Base-by-base conservation (phyloP, 2,888 invertebrate species). In the Gortyna flavago region DNA sequence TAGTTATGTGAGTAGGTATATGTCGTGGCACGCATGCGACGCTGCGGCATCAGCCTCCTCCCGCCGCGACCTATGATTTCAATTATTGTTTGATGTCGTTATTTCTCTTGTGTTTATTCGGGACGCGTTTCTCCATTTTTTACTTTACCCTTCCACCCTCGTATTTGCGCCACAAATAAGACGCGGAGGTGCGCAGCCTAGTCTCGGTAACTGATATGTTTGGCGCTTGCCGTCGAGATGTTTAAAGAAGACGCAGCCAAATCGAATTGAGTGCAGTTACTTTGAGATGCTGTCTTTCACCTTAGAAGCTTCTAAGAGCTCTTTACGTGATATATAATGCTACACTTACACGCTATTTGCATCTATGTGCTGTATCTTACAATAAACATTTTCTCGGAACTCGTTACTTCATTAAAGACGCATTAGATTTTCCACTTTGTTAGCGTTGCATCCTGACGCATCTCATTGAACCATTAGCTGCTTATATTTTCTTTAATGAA, bases 41-140 rank as follows among this genome's bases (percentile, higher is more conserved):
- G 92, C 91, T 83, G 83, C 84, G 84, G 90, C 91, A 91, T 91
- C 87, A 93, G 85, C 13, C 67, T 85, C 79, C 86, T 90, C 88
- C 91, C 90, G 90, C 87, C 90, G 90, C 92, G 88, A 92, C 93
- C 94, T 94, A 95, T 95, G 95, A 95, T 96, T 96, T 96, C 96
- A 95, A 96, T 96, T 96, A 96, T 95, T 95, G 92, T 96, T 96
- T 95, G 95, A 95, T 94, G 94, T 95, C 95, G 95, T 96, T 95
- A 95, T 96, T 96, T 94, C 93, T 94, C 93, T 94, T 94, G 91
- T 96, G 95, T 96, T 95, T 95, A 95, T 95, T 96, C 94, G 94
- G 94, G 93, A 91, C 92, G 92, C 93, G 93, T 94, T 94, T 92
- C 93, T 92, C 92, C 93, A 94, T 94, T 95, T 96, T 95, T 94